A percentile compares a stretch with the other conserved stretches of the same genome.
Conservation (phyloP, 2,888 invertebrate genomes). For the Tetragnatha montana region DNA sequence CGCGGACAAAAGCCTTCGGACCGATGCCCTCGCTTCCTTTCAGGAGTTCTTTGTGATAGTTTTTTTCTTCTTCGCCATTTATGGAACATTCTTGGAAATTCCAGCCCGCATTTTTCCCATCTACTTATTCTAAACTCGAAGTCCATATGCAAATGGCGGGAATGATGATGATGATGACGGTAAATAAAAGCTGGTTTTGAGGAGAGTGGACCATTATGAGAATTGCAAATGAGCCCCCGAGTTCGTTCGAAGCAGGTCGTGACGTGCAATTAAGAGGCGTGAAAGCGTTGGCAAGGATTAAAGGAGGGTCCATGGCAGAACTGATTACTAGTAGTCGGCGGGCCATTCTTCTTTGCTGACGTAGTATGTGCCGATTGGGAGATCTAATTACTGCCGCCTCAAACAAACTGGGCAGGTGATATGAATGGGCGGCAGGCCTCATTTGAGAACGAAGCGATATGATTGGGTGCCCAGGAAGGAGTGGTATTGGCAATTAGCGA, state of each 20-base stretch:
- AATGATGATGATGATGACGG: background rate
- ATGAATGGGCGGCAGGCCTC: background rate
- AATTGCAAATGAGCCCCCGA: constrained; percentile 19
- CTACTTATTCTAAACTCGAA: background rate
- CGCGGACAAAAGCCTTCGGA: constrained; percentile 6
- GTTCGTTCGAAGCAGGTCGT: background rate
- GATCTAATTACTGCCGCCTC: constrained; percentile 15
- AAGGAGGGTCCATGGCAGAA: background rate
- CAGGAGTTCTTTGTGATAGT: background rate
- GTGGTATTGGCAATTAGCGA: background rate
- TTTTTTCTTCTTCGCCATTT: background rate
- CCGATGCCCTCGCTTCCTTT: background rate
- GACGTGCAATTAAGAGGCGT: constrained; percentile 53
- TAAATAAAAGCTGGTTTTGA: constrained; percentile 9
- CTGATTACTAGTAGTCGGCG: background rate
- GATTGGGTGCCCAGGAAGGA: background rate
- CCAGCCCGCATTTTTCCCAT: background rate
- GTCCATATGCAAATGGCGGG: background rate
- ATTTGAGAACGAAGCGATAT: background rate
- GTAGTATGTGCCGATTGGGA: background rate
- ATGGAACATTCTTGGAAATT: background rate
- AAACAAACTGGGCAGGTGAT: background rate
- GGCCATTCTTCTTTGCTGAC: background rate
- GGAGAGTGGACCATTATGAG: constrained; percentile 8
- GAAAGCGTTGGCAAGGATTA: constrained; percentile 5